phyloP scores from a whole-genome alignment of 2,797 vertebrate genomes.

The Anniella stebbinsi region DNA sequence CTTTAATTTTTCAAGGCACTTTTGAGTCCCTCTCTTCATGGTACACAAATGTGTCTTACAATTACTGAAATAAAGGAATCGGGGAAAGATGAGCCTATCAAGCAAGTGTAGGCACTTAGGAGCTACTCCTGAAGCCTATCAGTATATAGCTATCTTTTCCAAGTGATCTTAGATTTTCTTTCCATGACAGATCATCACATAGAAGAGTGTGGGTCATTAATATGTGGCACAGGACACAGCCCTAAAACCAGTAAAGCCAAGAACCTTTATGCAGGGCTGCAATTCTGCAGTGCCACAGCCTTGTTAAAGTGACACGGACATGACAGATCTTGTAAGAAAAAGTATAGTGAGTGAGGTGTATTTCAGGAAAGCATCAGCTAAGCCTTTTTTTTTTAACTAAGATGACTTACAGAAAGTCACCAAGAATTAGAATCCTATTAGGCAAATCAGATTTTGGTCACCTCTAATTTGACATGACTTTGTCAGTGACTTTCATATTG shows the following conservation, averaged over 20 bases:
- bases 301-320: neutral
- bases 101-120: neutral
- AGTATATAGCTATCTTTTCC: neutral
- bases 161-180: neutral
- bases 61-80: neutral
- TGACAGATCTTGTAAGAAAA: conserved; percentile 38
- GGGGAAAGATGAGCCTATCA: too few relatives aligned
- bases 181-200: neutral
- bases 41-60: neutral
- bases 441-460: conserved; percentile 55
- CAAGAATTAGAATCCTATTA: conserved; percentile 71
- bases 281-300: conserved; percentile 8
- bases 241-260: neutral
- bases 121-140: neutral
- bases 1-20: neutral
- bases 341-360: neutral
- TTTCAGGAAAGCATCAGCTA: conserved; percentile 60
- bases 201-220: neutral
- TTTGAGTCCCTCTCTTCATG: neutral
- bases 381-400: conserved; percentile 59
- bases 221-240: too few relatives aligned
- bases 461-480: conserved; percentile 69
- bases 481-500: conserved; percentile 70
- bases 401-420: conserved; percentile 64
- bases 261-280: conserved; percentile 19